Percentiles rank a stretch among this genome's conserved stretches.
Evolutionary conservation across 2,113 vertebrate species (phyloP).

Genomic region (Oreochromis aureus): DNA sequence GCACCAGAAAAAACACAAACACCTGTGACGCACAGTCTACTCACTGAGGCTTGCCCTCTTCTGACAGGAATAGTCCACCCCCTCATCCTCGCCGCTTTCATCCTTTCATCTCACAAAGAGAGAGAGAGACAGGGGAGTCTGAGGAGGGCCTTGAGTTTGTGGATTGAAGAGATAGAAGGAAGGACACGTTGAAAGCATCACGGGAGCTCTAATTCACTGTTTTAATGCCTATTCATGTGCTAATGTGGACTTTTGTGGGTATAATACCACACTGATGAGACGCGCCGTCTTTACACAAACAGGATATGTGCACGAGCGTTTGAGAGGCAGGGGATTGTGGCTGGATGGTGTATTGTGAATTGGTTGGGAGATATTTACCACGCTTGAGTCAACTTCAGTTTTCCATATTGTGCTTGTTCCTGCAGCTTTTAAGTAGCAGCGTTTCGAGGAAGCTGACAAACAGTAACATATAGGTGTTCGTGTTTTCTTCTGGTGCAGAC

Average conservation of each 20-base stretch:
- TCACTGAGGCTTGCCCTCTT: not conserved
- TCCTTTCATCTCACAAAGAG: constrained; percentile 7
- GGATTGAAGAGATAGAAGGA: not conserved
- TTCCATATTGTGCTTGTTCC: not conserved
- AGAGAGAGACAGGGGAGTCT: not conserved
- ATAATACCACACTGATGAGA: constrained; percentile 1
- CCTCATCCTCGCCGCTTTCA: not conserved
- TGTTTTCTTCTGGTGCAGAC: not conserved
- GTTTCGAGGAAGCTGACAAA: not conserved
- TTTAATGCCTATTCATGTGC: constrained; percentile 45
- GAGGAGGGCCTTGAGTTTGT: not conserved
- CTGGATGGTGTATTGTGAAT: not conserved
- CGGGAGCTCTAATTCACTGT: constrained; percentile 13
- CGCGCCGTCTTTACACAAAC: not conserved
- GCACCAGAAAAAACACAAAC: constrained; percentile 13
- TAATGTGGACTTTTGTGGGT: constrained; percentile 28
- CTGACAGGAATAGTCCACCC: not conserved
- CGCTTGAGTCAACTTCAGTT: not conserved
- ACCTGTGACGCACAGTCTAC: constrained; percentile 31
- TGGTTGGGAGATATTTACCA: not conserved
- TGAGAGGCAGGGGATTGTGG: not conserved
- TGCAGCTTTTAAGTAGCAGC: too few relatives aligned
- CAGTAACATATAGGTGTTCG: not conserved
- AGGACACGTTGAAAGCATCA: not conserved
- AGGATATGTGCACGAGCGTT: not conserved